Evolutionary conservation across 1,140 invertebrate genomes (phyloP).

Genomic region (Drosophila repletoides): DNA sequence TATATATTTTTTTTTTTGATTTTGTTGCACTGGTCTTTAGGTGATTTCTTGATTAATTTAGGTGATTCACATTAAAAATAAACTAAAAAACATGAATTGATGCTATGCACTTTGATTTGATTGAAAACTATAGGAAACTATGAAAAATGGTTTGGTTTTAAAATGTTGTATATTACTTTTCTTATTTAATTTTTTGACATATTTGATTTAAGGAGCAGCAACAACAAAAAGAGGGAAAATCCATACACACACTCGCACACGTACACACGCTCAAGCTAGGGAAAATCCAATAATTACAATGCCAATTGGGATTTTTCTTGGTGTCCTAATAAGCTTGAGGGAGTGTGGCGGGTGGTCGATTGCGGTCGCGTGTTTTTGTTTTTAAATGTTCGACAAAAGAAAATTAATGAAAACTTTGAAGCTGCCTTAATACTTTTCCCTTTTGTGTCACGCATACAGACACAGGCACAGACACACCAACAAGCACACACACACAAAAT

Average conservation of each 20-base stretch:
- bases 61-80: conserved; percentile 5
- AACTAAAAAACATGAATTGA: conserved; percentile 2
- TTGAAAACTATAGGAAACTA: conserved; percentile 15
- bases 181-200: neutral
- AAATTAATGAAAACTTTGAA: conserved; percentile 5
- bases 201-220: neutral
- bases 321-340: neutral
- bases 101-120: conserved; percentile 3
- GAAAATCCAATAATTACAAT: conserved; percentile 61
- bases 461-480: conserved; percentile 9
- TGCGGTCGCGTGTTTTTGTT: neutral
- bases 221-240: neutral
- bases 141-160: no score
- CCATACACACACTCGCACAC: conserved; percentile 1
- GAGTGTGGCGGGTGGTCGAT: neutral
- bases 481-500: conserved; percentile 8
- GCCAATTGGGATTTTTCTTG: conserved; percentile 32
- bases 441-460: conserved; percentile 12
- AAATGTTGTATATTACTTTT: neutral
- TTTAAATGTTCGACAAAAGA: neutral
- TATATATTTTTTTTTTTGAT: neutral
- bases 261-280: conserved; percentile 5
- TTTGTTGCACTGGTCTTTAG: neutral
- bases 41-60: neutral
- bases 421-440: conserved; percentile 3